Percentiles rank a stretch among this genome's conserved stretches.
phyloP scores from a whole-genome alignment of 1,140 invertebrate genomes.

The Sitophilus oryzae region DNA sequence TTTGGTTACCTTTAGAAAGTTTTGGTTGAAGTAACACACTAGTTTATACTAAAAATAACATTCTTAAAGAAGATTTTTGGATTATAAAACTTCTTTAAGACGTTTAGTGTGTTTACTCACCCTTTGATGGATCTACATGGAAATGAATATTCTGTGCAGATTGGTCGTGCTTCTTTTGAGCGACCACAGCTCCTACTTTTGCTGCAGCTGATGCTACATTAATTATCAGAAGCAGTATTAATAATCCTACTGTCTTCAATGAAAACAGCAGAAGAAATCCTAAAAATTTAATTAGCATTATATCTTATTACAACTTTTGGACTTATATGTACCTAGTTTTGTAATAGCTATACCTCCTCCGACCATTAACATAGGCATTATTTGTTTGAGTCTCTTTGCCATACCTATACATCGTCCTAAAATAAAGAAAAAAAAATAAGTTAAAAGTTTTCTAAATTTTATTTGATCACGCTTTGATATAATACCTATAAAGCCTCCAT shows the following conservation, averaged over 20 bases:
- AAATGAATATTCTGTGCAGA: slow-evolving; percentile 11
- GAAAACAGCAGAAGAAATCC: slow-evolving; percentile 18
- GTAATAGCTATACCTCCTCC: slow-evolving; percentile 15
- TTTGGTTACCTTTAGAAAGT: too few relatives aligned
- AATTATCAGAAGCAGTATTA: slow-evolving; percentile 7
- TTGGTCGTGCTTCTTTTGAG: slow-evolving; percentile 9
- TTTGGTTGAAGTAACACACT: too few relatives aligned
- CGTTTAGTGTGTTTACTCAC: slow-evolving; percentile 9
- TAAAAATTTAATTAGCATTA: slow-evolving; percentile 1
- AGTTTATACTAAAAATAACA: too few relatives aligned
- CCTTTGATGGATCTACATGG: slow-evolving; percentile 14
- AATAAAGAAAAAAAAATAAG: too few relatives aligned
- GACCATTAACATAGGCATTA: slow-evolving; percentile 13
- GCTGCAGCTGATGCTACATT: slow-evolving; percentile 13
- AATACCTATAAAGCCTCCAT: too few relatives aligned
- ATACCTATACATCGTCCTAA: slow-evolving; percentile 15
- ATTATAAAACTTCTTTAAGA: too few relatives aligned
- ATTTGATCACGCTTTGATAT: too few relatives aligned
- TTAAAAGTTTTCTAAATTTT: too few relatives aligned
- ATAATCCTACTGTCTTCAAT: slow-evolving; percentile 16
- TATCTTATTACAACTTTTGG: not conserved
- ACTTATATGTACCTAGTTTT: slow-evolving; percentile 13
- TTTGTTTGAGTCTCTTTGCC: slow-evolving; percentile 11
- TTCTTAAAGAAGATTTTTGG: too few relatives aligned
- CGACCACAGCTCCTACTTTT: slow-evolving; percentile 14